Evolutionary conservation across 2,888 invertebrate genomes (phyloP).

Genomic region (Caenorhabditis sp.): DNA sequence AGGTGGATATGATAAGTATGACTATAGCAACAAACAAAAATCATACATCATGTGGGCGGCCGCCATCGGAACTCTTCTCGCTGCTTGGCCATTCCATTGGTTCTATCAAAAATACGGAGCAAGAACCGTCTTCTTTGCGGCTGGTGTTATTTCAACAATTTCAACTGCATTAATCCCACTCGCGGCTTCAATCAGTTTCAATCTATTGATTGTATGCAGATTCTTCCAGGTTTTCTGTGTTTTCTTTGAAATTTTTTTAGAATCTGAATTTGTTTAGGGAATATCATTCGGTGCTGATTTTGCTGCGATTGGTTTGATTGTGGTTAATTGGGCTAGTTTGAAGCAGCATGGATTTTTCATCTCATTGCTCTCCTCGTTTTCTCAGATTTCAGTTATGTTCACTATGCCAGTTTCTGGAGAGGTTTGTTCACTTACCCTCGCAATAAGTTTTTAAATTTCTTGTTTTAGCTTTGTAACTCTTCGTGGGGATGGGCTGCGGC

Average conservation of each 20-base stretch:
- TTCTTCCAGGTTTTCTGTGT: constrained; percentile 60
- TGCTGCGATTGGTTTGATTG: constrained; percentile 64
- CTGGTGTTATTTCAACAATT: constrained; percentile 60
- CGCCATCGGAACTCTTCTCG: constrained; percentile 57
- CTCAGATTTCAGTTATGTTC: constrained; percentile 65
- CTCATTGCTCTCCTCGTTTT: constrained; percentile 64
- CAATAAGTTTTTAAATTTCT: constrained; percentile 9
- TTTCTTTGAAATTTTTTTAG: neutral
- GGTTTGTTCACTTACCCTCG: constrained; percentile 36
- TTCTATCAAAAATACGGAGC: constrained; percentile 63
- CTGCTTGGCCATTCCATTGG: constrained; percentile 61
- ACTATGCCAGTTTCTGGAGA: constrained; percentile 66
- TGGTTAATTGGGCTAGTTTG: constrained; percentile 64
- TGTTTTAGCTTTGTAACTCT: constrained; percentile 50
- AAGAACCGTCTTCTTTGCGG: constrained; percentile 57
- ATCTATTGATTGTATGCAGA: constrained; percentile 48
- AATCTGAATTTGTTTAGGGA: constrained; percentile 38
- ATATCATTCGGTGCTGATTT: constrained; percentile 67
- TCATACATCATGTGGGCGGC: constrained; percentile 61
- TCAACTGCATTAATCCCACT: constrained; percentile 59
- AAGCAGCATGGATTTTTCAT: constrained; percentile 66
- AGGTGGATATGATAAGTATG: constrained; percentile 10
- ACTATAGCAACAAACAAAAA: constrained; percentile 49
- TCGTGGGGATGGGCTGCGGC: constrained; percentile 55
- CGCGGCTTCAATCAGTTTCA: constrained; percentile 40